These are phyloP conservation scores for Euglossa dilemma DNA, from an alignment of 1,140 invertebrate genomes.

Conservation along the genomic window DNA sequence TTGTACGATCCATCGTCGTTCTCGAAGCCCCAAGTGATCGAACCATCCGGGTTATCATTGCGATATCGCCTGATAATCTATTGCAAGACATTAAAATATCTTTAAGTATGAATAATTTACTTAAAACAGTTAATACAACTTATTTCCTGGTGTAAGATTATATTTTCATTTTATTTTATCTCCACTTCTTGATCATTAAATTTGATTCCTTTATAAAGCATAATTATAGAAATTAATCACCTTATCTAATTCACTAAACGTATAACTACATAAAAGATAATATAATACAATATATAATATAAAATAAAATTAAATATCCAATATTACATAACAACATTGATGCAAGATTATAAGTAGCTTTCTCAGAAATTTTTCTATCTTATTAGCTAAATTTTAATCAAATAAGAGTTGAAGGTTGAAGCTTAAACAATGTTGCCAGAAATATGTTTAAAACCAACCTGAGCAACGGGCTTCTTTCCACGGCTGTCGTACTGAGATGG, in stretches of 20 bases:
- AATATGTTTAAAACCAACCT: conserved; percentile 80
- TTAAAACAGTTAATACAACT: neutral
- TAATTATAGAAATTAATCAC: no score
- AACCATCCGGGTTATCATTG: conserved; percentile 91
- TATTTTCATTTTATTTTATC: neutral
- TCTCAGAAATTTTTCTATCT: neutral
- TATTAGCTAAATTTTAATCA: neutral
- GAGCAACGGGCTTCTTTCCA: conserved; percentile 87
- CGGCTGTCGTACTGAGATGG: conserved; percentile 69
- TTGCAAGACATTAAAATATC: neutral
- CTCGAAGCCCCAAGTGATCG: conserved; percentile 93
- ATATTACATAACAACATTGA: no score
- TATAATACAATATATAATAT: no score
- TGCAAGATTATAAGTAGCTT: no score
- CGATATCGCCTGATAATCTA: conserved; percentile 85
- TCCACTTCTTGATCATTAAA: neutral
- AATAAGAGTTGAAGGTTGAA: neutral
- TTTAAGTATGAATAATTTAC: neutral
- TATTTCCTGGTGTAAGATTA: neutral
- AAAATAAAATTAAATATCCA: no score
- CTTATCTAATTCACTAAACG: no score
- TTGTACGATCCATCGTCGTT: conserved; percentile 90
- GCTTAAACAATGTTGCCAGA: neutral
- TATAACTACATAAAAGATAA: no score
- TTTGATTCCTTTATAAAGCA: no score